Evolutionary conservation across 1,140 invertebrate genomes (phyloP).

Genomic region (Drosophila simulans): DNA sequence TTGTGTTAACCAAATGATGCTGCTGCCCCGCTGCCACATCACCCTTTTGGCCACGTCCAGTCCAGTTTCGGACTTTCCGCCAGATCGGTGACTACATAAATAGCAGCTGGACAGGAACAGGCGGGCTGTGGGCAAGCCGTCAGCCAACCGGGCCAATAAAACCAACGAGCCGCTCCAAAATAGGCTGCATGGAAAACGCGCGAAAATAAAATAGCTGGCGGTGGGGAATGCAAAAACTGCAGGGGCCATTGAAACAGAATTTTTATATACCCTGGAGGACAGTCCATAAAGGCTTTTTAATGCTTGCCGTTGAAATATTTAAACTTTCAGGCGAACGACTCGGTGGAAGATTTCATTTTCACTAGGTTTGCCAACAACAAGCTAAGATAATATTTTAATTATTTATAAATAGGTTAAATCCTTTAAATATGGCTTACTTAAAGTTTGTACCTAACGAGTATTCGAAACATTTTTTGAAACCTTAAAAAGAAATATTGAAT

Average conservation of each 20-base stretch:
- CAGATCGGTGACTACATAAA: slow-evolving; percentile 65
- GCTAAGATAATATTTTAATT: background rate
- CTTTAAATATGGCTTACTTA: too few relatives aligned
- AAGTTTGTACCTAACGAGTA: too few relatives aligned
- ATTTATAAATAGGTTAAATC: too few relatives aligned
- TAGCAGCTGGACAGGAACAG: slow-evolving; percentile 44
- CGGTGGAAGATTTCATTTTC: background rate
- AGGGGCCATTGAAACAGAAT: slow-evolving; percentile 27
- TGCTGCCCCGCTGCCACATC: slow-evolving; percentile 16
- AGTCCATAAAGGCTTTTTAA: slow-evolving; percentile 32
- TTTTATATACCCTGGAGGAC: slow-evolving; percentile 37
- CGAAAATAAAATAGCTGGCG: slow-evolving; percentile 35
- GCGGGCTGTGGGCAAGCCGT: background rate
- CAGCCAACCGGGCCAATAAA: slow-evolving; percentile 64
- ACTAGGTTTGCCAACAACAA: background rate
- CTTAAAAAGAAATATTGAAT: too few relatives aligned
- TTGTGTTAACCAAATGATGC: slow-evolving; percentile 78
- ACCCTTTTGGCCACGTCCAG: slow-evolving; percentile 25
- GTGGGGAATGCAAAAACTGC: slow-evolving; percentile 1
- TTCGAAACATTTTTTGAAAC: too few relatives aligned
- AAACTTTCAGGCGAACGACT: background rate
- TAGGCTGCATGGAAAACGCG: slow-evolving; percentile 59
- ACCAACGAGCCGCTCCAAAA: slow-evolving; percentile 70
- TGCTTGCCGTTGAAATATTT: slow-evolving; percentile 30
- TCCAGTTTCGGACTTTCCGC: slow-evolving; percentile 23